Evolutionary conservation across 1,140 invertebrate species (phyloP), one percentile per base, ranked within the genome.

Genomic region (Scaptomyza graminum): DNA sequence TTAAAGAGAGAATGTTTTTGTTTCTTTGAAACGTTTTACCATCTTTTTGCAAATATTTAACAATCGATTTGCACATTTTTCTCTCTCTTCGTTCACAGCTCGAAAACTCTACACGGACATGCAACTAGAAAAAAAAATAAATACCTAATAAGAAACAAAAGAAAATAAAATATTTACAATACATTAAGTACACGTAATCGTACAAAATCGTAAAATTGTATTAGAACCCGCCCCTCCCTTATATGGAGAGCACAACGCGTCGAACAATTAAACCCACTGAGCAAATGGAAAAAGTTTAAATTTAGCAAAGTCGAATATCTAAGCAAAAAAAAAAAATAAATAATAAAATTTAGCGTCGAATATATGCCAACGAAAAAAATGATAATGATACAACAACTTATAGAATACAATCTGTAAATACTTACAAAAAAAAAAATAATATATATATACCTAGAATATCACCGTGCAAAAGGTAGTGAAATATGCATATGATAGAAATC

Each of bases 231-330:
- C 69, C 69, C 47, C 69, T 67, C 43, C 69, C 64, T 31, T 12
- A 54, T 25, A 57, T 13, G 65, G 65, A 63, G 66, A 59, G 69
- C 74, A 81, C 67, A 70, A 82, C 54, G 74, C 71, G 79, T 78
- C 73, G 51, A 87, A 74, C 82, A 82, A 77, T 76, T 87, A 67
- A 85, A 75, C 79, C 82, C 82, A 87, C 82, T 87, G 82, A 87
- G 74, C 74, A 77, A 80, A 74, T 41, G 59, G 54, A 81, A 72
- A 9, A 61, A 50, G 51, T 57, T 52, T 34, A 34, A 56, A 65
- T 34, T 74, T 60, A 73, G 61, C 47, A 56, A 80, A 78, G 60
- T 71, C 79, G 80, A 77, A 71, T 79, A 80, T 46, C 52, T 57
- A 84, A 83, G 63, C 60, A 76, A 71, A 66, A 1, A 28, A 28